These are phyloP conservation scores for Catharus fuscescens DNA, from an alignment of 2,113 vertebrate genomes.

Conservation along the genomic window DNA sequence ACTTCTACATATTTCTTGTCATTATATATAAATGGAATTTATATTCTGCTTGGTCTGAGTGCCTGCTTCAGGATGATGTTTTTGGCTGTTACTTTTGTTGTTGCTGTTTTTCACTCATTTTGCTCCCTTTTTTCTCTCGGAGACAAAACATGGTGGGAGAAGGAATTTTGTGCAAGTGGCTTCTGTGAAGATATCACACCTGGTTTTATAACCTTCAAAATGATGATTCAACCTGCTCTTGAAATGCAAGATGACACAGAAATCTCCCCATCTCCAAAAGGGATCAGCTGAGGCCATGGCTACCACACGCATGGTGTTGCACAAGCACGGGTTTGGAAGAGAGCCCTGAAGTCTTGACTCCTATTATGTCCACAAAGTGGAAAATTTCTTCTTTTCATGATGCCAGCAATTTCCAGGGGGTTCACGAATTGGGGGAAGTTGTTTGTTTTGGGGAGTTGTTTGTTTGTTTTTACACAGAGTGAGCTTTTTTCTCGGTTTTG, in stretches of 20 bases:
- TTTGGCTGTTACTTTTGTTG: not conserved
- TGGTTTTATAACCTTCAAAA: not conserved
- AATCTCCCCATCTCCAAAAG: not conserved
- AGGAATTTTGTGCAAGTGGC: not conserved
- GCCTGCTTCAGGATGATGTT: not conserved
- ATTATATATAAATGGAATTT: not conserved
- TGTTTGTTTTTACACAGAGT: conserved; percentile 11
- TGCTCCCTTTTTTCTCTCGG: not conserved
- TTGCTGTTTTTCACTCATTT: not conserved
- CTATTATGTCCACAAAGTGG: not conserved
- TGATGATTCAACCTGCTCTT: not conserved
- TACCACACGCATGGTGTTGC: not conserved
- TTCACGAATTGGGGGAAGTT: rapidly evolving
- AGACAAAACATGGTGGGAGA: not conserved
- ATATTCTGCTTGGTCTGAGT: not conserved
- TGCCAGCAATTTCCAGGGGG: not conserved
- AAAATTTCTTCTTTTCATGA: not conserved
- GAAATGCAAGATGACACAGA: not conserved
- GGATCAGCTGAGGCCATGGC: not conserved
- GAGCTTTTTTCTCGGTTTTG: conserved; percentile 18
- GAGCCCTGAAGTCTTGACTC: not conserved
- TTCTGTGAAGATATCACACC: not conserved
- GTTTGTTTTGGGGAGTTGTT: not conserved
- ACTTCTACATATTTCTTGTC: not conserved
- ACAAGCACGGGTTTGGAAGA: not conserved